Conservation (phyloP, 2,797 vertebrate species). For the Chromobotia macracanthus region DNA sequence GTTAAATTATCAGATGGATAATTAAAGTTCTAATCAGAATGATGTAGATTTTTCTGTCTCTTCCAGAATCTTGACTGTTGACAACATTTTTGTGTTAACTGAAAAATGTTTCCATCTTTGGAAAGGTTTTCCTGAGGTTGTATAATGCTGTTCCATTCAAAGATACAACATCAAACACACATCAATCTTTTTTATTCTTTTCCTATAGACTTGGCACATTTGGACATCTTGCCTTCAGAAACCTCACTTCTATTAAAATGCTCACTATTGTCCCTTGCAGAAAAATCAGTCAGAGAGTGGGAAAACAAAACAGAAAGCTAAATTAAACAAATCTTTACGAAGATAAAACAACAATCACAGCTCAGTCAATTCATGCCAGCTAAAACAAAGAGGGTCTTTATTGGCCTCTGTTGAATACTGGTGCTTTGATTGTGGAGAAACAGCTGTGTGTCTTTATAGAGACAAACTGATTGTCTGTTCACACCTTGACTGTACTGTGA, state of each 20-base stretch:
- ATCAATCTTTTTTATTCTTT: conserved; percentile 15
- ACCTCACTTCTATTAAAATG: conserved; percentile 38
- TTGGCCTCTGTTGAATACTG: conserved; percentile 71
- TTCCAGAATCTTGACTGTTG: neutral
- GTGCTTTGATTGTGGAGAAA: conserved; percentile 73
- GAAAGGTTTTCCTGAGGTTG: conserved; percentile 2
- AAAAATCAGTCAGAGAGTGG: conserved; percentile 48
- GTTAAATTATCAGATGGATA: conserved; percentile 3
- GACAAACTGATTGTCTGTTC: conserved; percentile 70
- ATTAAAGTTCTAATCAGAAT: neutral
- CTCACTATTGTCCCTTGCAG: conserved; percentile 61
- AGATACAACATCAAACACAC: conserved; percentile 8
- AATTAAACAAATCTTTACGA: conserved; percentile 68
- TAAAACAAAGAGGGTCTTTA: conserved; percentile 75
- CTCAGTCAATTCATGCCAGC: conserved; percentile 62
- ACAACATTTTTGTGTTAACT: neutral
- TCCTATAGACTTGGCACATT: conserved; percentile 31
- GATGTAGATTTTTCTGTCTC: neutral
- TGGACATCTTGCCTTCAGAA: conserved; percentile 43
- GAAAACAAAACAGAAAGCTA: conserved; percentile 64
- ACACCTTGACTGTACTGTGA: conserved; percentile 70
- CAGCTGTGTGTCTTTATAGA: conserved; percentile 77
- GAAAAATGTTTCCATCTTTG: conserved; percentile 4
- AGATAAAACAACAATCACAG: conserved; percentile 56
- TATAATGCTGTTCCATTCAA: conserved; percentile 14